Evolutionary conservation across 2,113 vertebrate genomes (phyloP).

Genomic region (Choloepus hoffmanni): DNA sequence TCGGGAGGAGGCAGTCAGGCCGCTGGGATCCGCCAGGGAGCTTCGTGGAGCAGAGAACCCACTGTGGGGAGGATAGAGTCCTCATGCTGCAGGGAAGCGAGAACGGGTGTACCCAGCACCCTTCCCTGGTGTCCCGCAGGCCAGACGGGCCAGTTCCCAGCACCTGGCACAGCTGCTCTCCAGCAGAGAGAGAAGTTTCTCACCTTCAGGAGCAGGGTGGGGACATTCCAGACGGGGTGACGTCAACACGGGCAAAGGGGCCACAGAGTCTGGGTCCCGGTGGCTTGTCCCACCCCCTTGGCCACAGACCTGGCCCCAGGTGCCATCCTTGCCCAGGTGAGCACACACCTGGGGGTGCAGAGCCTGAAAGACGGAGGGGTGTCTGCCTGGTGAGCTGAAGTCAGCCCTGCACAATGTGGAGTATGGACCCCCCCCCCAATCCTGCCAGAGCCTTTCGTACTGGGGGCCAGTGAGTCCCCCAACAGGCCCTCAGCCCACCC

Average conservation of each 20-base stretch:
- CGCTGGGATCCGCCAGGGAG: accelerated
- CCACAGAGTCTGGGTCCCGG: neutral
- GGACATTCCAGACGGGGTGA: conserved; percentile 26
- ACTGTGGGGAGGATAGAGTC: accelerated
- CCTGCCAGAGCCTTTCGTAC: neutral
- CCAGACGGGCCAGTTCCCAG: neutral
- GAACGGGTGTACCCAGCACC: neutral
- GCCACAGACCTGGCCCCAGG: neutral
- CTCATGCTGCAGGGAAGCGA: neutral
- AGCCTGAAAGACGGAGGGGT: neutral
- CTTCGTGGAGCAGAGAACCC: accelerated
- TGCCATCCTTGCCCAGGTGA: neutral
- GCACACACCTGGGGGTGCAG: neutral
- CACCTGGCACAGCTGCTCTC: neutral
- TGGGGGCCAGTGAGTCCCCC: neutral
- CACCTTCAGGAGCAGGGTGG: conserved; percentile 14
- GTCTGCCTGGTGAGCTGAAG: neutral
- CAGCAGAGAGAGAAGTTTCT: conserved; percentile 35
- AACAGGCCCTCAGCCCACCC: neutral
- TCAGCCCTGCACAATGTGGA: accelerated
- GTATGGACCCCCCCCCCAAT: accelerated
- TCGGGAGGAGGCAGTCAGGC: neutral
- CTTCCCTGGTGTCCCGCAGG: neutral
- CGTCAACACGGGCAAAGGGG: neutral
- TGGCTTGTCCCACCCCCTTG: neutral